Percentiles rank a stretch among this genome's conserved stretches.
Conservation (phyloP, 2,797 vertebrate species). For the Arremon brunneinucha region DNA sequence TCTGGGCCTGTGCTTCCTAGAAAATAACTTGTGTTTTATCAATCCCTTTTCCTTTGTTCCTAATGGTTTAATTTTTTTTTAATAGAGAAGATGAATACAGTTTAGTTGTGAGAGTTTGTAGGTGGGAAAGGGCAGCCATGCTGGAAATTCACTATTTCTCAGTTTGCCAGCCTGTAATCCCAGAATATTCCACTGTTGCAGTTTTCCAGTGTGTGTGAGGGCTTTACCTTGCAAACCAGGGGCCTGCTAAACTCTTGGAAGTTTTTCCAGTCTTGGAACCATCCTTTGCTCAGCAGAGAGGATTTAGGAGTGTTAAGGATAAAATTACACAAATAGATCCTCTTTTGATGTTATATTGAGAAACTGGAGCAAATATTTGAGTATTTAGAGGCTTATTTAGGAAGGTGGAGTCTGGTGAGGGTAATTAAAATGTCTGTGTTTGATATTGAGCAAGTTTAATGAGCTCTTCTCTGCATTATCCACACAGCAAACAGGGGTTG, state of each 20-base stretch:
- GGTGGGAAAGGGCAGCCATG: not conserved
- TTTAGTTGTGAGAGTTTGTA: not conserved
- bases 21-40: not conserved
- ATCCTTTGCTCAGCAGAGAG: not conserved
- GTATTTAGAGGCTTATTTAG: not conserved
- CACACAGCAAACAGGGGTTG: not conserved
- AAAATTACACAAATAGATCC: not conserved
- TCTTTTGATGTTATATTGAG: not conserved
- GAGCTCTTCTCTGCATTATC: not conserved
- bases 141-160: not conserved
- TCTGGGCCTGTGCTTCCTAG: not conserved
- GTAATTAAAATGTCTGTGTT: not conserved
- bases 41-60: not conserved
- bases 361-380: conserved; percentile 24
- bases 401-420: not conserved
- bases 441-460: not conserved
- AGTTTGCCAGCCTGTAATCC: not conserved
- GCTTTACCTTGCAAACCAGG: not conserved
- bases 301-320: not conserved
- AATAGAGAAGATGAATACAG: not conserved
- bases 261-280: not conserved
- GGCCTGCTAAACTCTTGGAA: not conserved
- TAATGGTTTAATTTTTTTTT: not conserved
- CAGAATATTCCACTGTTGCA: not conserved
- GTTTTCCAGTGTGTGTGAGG: not conserved